Base-by-base conservation (phyloP, 2,888 invertebrate genomes). In the Tortrix viridana region DNA sequence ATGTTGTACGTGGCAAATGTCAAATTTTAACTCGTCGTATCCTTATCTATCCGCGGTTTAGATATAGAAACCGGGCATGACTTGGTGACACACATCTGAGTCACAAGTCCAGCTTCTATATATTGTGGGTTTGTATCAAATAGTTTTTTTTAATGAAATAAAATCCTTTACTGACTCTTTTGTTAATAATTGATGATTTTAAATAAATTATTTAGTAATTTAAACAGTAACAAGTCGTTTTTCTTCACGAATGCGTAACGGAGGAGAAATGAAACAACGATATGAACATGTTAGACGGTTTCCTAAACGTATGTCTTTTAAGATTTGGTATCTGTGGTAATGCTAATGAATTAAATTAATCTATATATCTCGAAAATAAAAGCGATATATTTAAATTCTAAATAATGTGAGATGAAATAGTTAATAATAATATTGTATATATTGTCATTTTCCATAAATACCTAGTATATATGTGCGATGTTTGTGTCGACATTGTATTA, bases 401-500 rank as follows among this genome's bases (percentile, higher is more conserved):
- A 89, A 88, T 84, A 80, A 71, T 75, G 77, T 81, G 73, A 81
- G 80, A 77, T 78, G 78, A 81, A 74, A 77, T 74, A 72, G 68
- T 72, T 52, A 72, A 68, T 57, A 67, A 67, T 64, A 75, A 75
- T 78, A 84, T 72, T 87, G 88, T 88, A 89, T 75, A 88, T 89
- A 89, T 57, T 58, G 71, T 77, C 72, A 74, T 77, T 76, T 77
- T 82, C 79, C 67, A 77, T 81, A 83, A 80, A 80, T 32, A 32
- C 12, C 32, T 76, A 73, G 71, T 84, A 84, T 82, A 76, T 79
- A 79, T 32, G 32, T 32, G 32, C 77, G 74, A 77, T 75, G 82
- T 84, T 85, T 84, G 81, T 87, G 83, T 83, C 75, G 78, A 72
- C 72, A 80, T 80, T 80, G 72, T 80, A 74, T 71, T 71, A 76